Conservation (phyloP, 2,797 vertebrate genomes). For the Myripristis murdjan region DNA sequence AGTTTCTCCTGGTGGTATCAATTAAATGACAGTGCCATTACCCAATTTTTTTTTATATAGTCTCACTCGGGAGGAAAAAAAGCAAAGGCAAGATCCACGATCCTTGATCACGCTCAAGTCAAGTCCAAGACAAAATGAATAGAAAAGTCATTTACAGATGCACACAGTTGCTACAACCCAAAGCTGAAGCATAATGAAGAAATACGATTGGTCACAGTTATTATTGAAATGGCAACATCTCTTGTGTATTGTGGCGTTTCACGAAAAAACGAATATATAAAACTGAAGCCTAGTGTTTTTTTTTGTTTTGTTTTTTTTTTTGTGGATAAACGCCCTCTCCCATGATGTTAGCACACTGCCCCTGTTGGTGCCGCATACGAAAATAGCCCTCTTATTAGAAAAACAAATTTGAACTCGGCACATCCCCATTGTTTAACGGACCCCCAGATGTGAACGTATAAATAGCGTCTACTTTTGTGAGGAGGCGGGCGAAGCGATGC, state of each 20-base stretch:
- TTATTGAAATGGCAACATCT: background rate
- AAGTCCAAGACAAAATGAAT: too few relatives aligned
- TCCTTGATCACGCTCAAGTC: too few relatives aligned
- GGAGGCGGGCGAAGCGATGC: constrained; percentile 24
- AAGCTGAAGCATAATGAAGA: background rate
- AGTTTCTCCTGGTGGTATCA: too few relatives aligned
- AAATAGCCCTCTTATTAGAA: constrained; percentile 19
- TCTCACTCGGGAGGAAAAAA: background rate
- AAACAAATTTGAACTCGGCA: constrained; percentile 54
- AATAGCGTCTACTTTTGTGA: constrained; percentile 56
- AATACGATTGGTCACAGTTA: background rate
- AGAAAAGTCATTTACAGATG: too few relatives aligned
- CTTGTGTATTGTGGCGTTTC: background rate
- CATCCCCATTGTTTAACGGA: constrained; percentile 38
- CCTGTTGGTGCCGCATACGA: background rate
- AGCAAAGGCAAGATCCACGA: background rate
- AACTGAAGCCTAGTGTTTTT: constrained; percentile 6
- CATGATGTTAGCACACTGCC: background rate
- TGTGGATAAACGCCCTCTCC: constrained; percentile 17
- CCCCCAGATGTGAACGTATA: constrained; percentile 54
- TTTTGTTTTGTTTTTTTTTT: constrained; percentile 14
- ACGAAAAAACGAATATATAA: background rate
- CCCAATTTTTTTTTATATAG: too few relatives aligned
- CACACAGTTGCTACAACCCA: background rate
- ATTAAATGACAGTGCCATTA: too few relatives aligned